Conservation (phyloP, 2,888 invertebrate genomes). For the Nomada lathburiana region DNA sequence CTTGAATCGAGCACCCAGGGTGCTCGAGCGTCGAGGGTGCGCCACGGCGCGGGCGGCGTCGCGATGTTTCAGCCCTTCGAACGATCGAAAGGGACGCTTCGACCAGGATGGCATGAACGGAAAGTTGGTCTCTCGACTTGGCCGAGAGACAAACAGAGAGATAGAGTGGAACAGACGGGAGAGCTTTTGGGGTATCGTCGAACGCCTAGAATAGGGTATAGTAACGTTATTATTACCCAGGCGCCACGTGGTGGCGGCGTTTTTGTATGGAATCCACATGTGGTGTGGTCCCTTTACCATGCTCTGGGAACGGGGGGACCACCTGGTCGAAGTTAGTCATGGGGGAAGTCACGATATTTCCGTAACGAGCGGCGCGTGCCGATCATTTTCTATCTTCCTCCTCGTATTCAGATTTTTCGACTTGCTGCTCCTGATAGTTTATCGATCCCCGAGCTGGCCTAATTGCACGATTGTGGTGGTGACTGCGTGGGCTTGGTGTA, state of each 20-base stretch:
- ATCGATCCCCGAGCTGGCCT: slow-evolving; percentile 28
- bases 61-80: slow-evolving; percentile 71
- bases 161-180: neutral
- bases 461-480: slow-evolving; percentile 31
- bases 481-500: slow-evolving; percentile 24
- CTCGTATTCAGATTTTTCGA: slow-evolving; percentile 48
- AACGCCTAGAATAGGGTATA: slow-evolving; percentile 60
- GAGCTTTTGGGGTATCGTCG: slow-evolving; percentile 45
- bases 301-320: slow-evolving; percentile 41
- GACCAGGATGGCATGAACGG: slow-evolving; percentile 75
- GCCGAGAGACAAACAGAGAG: neutral
- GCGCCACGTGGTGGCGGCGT: slow-evolving; percentile 67
- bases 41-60: slow-evolving; percentile 50
- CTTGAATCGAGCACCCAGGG: slow-evolving; percentile 22
- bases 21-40: slow-evolving; percentile 31
- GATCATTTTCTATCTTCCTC: slow-evolving; percentile 62
- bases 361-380: slow-evolving; percentile 65
- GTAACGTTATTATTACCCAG: slow-evolving; percentile 67
- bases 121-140: slow-evolving; percentile 67
- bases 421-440: slow-evolving; percentile 53
- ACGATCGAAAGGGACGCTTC: slow-evolving; percentile 74
- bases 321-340: slow-evolving; percentile 60
- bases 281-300: slow-evolving; percentile 40
- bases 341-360: slow-evolving; percentile 61
- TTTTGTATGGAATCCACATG: slow-evolving; percentile 71